Evolutionary conservation across 2,113 vertebrate species (phyloP), one percentile per base, ranked within the genome.

Genomic region (Chaenocephalus aceratus): DNA sequence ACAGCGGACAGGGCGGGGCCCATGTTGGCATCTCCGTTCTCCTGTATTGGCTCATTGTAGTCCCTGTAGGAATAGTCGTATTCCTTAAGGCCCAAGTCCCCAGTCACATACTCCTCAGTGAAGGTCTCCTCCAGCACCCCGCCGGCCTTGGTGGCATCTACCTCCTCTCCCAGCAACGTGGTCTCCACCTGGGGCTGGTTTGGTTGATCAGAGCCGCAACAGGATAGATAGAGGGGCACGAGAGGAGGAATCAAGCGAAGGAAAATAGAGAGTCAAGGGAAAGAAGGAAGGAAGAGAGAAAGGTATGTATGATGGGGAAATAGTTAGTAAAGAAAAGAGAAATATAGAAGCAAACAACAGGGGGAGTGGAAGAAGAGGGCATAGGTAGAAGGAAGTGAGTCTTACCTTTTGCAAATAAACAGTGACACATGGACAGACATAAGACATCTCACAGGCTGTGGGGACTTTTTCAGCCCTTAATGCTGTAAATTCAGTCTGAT

Each of bases 21-120:
- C 81, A 97, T 92, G 82, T 95, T 92, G 77, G 92, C 93, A 44
- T 95, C 90, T 78, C 75, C 62, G 4, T 82, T 70, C 67, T 92
- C 94, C 26, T 72, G 52, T 48, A 81, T 53, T 0, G 92, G 92
- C 85, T 97, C 95, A 26, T 30, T 93, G 88, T 96, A 96, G 89
- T 96, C 96, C 76, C 92, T 95, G 94, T 96, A 97, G 94, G 94
- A 92, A 94, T 97, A 96, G 90, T 96, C 96, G 87, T 97, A 97
- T 86, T 96, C 96, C 89, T 82, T 95, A 80, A 90, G 70, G 84
- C 91, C 94, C 89, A 94, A 58, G 54, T 96, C 94, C 4, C 94
- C 94, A 21, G 94, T 93, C 88, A 95, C 90, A 87, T 96, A 95
- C 86, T 96, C 95, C 88, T 96, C 94, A 10, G 89, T 86, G 85